Evolutionary conservation across 2,797 vertebrate genomes (phyloP).

Genomic region (Dermochelys coriacea): DNA sequence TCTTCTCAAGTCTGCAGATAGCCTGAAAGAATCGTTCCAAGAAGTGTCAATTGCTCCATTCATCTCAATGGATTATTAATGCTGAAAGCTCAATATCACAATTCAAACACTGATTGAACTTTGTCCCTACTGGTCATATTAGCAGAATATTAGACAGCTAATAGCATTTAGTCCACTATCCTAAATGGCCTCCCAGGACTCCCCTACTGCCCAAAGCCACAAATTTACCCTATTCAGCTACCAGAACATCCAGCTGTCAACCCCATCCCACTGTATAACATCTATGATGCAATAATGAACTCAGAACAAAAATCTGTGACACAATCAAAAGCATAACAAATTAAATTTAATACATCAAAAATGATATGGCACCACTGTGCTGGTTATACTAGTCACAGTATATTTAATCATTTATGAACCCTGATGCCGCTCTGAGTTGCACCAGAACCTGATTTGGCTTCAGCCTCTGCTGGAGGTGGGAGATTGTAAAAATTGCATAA

Average conservation of each 20-base stretch:
- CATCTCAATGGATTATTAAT: not conserved
- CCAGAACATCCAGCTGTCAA: rapidly evolving
- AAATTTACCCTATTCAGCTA: rapidly evolving
- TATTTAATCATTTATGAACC: not conserved
- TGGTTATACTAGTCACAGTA: not conserved
- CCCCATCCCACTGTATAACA: not conserved
- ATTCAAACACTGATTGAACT: rapidly evolving
- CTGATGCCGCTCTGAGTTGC: not conserved
- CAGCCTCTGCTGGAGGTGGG: rapidly evolving
- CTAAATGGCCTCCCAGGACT: not conserved
- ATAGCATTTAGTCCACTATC: not conserved
- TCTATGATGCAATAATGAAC: rapidly evolving
- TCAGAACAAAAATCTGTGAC: rapidly evolving
- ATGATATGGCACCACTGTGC: rapidly evolving
- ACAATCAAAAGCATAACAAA: not conserved
- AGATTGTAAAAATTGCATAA: not conserved
- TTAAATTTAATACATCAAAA: rapidly evolving
- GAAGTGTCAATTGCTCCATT: not conserved
- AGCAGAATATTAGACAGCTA: not conserved
- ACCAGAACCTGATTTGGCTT: rapidly evolving
- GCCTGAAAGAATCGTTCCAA: rapidly evolving
- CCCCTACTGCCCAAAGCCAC: not conserved
- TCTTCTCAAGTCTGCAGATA: not conserved
- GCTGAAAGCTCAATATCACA: not conserved
- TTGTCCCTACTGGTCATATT: not conserved